A percentile compares a stretch with the other conserved stretches of the same genome.
Evolutionary conservation across 2,888 invertebrate species (phyloP).

Genomic region (Schrankia costaestrigalis): DNA sequence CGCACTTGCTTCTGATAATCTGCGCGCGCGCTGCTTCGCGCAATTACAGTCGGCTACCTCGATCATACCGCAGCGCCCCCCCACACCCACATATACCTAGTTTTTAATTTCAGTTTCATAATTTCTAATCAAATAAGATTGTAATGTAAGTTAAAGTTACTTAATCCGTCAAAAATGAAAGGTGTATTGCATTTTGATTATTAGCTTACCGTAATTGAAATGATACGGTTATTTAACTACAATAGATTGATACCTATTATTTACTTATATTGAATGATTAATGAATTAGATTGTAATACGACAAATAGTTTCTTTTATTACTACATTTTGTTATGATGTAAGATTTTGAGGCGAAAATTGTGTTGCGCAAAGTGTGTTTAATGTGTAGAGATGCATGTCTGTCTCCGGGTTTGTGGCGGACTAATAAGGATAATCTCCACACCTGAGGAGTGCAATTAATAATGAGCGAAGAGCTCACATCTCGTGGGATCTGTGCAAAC

Average conservation of each 20-base stretch:
- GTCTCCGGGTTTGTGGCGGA: slow-evolving; percentile 60
- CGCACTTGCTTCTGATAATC: slow-evolving; percentile 80
- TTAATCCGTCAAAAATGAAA: slow-evolving; percentile 66
- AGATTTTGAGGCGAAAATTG: slow-evolving; percentile 5
- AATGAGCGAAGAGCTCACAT: slow-evolving; percentile 55
- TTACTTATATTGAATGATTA: slow-evolving; percentile 45
- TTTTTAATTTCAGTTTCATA: slow-evolving; percentile 57
- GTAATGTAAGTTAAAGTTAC: slow-evolving; percentile 55
- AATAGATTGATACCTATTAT: slow-evolving; percentile 48
- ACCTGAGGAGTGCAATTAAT: slow-evolving; percentile 78
- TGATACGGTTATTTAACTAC: slow-evolving; percentile 58
- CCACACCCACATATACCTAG: slow-evolving; percentile 8
- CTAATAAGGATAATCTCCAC: slow-evolving; percentile 75
- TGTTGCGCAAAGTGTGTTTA: slow-evolving; percentile 5
- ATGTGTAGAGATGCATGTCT: slow-evolving; percentile 50
- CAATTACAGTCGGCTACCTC: slow-evolving; percentile 55
- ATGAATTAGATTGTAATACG: slow-evolving; percentile 39
- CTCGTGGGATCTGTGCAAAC: slow-evolving; percentile 49
- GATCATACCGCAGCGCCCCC: slow-evolving; percentile 27
- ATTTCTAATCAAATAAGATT: slow-evolving; percentile 46
- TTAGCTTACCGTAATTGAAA: slow-evolving; percentile 63
- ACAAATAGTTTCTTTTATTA: slow-evolving; percentile 36
- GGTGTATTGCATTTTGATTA: slow-evolving; percentile 48
- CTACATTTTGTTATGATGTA: slow-evolving; percentile 15
- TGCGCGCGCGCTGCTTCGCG: slow-evolving; percentile 63